Conservation (phyloP, 2,113 vertebrate genomes). For the Passerina amoena region DNA sequence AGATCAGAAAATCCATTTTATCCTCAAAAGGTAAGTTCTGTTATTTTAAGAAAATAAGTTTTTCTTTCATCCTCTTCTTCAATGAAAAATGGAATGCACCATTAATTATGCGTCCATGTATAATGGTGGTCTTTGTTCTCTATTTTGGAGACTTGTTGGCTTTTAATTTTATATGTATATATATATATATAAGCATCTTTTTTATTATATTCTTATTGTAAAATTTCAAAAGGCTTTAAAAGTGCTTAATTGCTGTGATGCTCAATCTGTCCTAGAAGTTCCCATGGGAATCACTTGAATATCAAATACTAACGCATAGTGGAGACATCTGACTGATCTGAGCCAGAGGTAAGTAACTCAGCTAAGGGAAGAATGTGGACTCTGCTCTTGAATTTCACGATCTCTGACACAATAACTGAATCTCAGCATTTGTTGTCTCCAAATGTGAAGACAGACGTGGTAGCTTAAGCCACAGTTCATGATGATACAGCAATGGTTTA, state of each 20-base stretch:
- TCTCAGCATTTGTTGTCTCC: background rate
- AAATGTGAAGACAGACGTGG: background rate
- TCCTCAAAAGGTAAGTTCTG: background rate
- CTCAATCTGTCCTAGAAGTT: background rate
- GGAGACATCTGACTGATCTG: background rate
- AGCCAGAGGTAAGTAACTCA: background rate
- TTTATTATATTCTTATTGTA: background rate
- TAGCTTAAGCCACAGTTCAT: background rate
- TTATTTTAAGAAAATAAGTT: background rate
- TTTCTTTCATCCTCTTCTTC: background rate
- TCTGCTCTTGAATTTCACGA: background rate
- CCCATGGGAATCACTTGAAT: background rate
- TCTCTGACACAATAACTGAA: background rate
- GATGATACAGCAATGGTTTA: background rate
- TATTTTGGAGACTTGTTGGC: background rate
- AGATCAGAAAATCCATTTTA: background rate
- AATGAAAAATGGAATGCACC: background rate
- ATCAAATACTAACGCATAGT: background rate
- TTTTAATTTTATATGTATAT: background rate
- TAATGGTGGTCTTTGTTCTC: background rate
- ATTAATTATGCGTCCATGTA: accelerated
- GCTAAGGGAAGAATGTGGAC: background rate
- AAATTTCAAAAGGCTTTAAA: background rate
- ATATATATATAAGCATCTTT: background rate
- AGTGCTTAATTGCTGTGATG: background rate